Evolutionary conservation across 2,797 vertebrate genomes (phyloP).

Genomic region (Spheniscus humboldti): DNA sequence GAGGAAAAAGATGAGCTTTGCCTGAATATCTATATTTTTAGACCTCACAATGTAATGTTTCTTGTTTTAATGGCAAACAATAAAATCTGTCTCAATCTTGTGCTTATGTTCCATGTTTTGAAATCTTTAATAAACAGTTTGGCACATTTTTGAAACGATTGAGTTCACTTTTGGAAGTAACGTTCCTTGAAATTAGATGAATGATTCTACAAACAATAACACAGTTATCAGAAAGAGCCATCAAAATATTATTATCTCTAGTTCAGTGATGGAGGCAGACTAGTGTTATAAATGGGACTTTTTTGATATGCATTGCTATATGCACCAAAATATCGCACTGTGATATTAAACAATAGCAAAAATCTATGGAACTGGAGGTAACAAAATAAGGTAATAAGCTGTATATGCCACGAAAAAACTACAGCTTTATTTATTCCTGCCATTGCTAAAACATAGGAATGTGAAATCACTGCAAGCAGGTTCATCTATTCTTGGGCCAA

Average conservation of each 20-base stretch:
- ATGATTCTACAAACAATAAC: slow-evolving; percentile 23
- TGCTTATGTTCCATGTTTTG: neutral
- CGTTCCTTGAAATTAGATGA: slow-evolving; percentile 1
- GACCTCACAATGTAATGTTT: neutral
- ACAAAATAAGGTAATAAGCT: neutral
- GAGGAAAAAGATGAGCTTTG: neutral
- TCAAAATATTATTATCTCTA: neutral
- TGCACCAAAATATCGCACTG: neutral
- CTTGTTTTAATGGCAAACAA: neutral
- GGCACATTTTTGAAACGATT: neutral
- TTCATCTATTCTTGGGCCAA: neutral
- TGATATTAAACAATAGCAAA: neutral
- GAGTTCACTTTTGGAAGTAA: neutral
- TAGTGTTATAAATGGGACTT: neutral
- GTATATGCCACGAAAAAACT: neutral
- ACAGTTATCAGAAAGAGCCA: neutral
- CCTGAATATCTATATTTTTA: neutral
- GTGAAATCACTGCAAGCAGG: neutral
- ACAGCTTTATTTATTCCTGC: neutral
- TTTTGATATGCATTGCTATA: neutral
- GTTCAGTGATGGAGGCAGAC: neutral
- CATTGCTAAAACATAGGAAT: neutral
- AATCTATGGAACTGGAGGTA: neutral
- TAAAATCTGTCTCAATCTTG: neutral
- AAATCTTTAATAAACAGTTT: neutral